These are phyloP conservation scores for Drosophila takahashii DNA, from an alignment of 1,140 invertebrate genomes.

Conservation along the genomic window DNA sequence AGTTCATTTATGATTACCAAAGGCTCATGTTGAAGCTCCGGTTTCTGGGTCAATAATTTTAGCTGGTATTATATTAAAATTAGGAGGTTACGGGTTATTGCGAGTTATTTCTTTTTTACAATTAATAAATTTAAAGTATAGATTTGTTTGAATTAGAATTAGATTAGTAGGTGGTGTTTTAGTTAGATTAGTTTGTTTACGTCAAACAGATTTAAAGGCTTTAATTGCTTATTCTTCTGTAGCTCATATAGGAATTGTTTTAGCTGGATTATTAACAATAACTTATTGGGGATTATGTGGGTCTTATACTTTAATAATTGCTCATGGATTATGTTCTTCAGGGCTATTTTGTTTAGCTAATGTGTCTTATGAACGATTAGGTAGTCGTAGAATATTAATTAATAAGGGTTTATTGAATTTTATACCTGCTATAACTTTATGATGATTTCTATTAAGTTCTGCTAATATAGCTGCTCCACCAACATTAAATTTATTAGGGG, in stretches of 20 bases:
- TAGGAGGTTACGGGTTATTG: slow-evolving; percentile 73
- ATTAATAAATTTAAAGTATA: slow-evolving; percentile 84
- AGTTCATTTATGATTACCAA: slow-evolving; percentile 89
- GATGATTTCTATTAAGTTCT: no score
- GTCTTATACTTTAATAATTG: slow-evolving; percentile 87
- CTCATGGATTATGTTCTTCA: slow-evolving; percentile 89
- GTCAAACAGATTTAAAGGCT: slow-evolving; percentile 84
- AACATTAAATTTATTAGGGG: slow-evolving; percentile 85
- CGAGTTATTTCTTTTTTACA: slow-evolving; percentile 85
- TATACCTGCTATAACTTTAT: slow-evolving; percentile 59
- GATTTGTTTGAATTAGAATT: slow-evolving; percentile 84
- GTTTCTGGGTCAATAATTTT: slow-evolving; percentile 89
- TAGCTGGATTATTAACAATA: slow-evolving; percentile 86
- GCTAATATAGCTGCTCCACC: no score
- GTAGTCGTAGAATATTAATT: slow-evolving; percentile 82
- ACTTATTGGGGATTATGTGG: slow-evolving; percentile 85
- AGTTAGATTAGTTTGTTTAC: slow-evolving; percentile 87
- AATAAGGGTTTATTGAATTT: slow-evolving; percentile 85
- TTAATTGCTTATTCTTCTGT: slow-evolving; percentile 63
- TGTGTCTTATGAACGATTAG: slow-evolving; percentile 87
- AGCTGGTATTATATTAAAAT: slow-evolving; percentile 88
- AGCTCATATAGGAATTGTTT: slow-evolving; percentile 57
- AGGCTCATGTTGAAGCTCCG: slow-evolving; percentile 91
- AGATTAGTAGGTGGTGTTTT: slow-evolving; percentile 86
- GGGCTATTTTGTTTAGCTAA: slow-evolving; percentile 89